A percentile compares a stretch with the other conserved stretches of the same genome.
phyloP scores from a whole-genome alignment of 2,797 vertebrate genomes.

The Iguana delicatissima region DNA sequence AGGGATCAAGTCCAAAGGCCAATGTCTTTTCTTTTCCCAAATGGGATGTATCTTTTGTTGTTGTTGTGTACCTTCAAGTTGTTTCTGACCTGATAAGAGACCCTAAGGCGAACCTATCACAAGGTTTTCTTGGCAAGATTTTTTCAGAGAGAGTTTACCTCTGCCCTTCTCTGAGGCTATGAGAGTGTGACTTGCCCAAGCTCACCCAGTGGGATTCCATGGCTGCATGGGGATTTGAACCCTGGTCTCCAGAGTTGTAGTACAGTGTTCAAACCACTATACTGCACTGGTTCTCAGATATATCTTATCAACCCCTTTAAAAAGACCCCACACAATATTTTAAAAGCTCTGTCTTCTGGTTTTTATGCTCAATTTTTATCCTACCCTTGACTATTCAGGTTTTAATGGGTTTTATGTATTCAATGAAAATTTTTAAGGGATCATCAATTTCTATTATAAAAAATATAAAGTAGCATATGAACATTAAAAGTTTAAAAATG shows the following conservation, averaged over 20 bases:
- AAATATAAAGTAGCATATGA: background rate
- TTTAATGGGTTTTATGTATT: background rate
- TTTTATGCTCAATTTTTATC: conserved; percentile 1
- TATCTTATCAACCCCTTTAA: background rate
- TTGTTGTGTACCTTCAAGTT: no score
- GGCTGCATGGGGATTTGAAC: no score
- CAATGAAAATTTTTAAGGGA: background rate
- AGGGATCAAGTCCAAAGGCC: conserved; percentile 16
- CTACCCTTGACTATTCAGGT: background rate
- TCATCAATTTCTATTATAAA: background rate
- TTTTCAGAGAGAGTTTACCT: no score
- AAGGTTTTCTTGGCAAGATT: no score
- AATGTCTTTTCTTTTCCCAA: background rate
- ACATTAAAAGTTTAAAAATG: background rate
- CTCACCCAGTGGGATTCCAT: no score
- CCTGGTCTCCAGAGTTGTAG: no score
- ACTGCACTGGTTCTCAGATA: background rate
- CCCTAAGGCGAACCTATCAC: no score
- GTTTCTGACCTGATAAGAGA: no score
- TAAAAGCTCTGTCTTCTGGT: background rate
- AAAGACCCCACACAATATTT: background rate
- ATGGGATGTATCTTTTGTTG: background rate
- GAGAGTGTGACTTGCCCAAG: no score
- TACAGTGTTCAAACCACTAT: no score
- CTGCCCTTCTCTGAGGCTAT: no score